phyloP scores from a whole-genome alignment of 2,797 vertebrate species.

The Sebastes itinus region DNA sequence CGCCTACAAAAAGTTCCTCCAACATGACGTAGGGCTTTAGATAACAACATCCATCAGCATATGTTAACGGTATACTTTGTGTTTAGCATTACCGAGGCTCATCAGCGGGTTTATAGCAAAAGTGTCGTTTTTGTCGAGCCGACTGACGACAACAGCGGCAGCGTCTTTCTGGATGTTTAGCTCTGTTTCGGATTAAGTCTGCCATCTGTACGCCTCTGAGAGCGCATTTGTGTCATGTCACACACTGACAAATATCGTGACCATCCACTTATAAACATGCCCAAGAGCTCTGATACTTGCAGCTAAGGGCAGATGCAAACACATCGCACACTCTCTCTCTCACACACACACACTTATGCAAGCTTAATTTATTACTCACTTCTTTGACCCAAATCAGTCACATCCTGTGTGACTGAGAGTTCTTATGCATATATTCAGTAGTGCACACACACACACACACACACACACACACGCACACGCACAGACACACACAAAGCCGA shows the following conservation, averaged over 20 bases:
- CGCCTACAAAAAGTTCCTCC: not conserved
- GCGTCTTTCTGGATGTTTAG: constrained; percentile 26
- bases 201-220: constrained; percentile 54
- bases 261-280: constrained; percentile 55
- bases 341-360: constrained; percentile 50
- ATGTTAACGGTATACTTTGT: not conserved
- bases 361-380: constrained; percentile 76
- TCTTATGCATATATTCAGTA: constrained; percentile 55
- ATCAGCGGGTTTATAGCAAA: constrained; percentile 27
- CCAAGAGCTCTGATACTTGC: constrained; percentile 47
- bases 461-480: constrained; percentile 2
- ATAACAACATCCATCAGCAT: not conserved
- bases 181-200: constrained; percentile 38
- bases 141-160: constrained; percentile 23
- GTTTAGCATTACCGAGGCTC: constrained; percentile 1
- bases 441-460: not conserved
- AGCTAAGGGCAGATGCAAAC: constrained; percentile 48
- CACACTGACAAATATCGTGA: constrained; percentile 51
- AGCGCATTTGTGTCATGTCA: constrained; percentile 57
- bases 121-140: constrained; percentile 4
- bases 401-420: constrained; percentile 58
- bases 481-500: constrained; percentile 32
- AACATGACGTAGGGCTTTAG: not conserved
- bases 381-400: constrained; percentile 81
- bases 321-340: constrained; percentile 28